A percentile compares a stretch with the other conserved stretches of the same genome.
Conservation (phyloP, 1,140 invertebrate species). For the Drosophila lacteicornis region DNA sequence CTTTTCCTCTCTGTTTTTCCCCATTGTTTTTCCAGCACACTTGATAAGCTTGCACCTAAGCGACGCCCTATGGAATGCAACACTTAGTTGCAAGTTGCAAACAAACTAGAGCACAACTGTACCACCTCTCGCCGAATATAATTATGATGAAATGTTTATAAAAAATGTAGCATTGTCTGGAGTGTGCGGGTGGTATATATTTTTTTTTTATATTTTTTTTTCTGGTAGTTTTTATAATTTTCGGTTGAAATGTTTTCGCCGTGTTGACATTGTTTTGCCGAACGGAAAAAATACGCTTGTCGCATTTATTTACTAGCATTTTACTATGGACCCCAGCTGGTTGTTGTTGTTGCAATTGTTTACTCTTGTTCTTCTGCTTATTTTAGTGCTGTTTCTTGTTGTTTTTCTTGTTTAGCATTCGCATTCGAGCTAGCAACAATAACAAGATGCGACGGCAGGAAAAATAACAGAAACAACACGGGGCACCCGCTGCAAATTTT, state of each 20-base stretch:
- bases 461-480: conserved; percentile 34
- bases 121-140: conserved; percentile 22
- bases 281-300: conserved; percentile 67
- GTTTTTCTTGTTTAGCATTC: conserved; percentile 29
- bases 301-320: conserved; percentile 65
- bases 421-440: conserved; percentile 25
- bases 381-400: conserved; percentile 39
- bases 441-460: conserved; percentile 34
- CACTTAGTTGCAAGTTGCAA: conserved; percentile 29
- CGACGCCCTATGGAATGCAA: conserved; percentile 39
- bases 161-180: conserved; percentile 8
- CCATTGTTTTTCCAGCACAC: conserved; percentile 1
- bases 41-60: conserved; percentile 16
- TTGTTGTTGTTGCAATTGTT: conserved; percentile 56
- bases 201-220: conserved; percentile 4
- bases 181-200: conserved; percentile 13
- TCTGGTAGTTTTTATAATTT: conserved; percentile 43
- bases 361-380: conserved; percentile 53
- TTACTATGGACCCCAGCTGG: conserved; percentile 29
- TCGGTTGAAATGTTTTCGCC: conserved; percentile 52
- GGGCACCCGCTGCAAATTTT: conserved; percentile 25
- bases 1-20: conserved; percentile 15
- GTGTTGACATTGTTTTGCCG: conserved; percentile 71
- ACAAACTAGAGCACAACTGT: conserved; percentile 41
- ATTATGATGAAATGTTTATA: conserved; percentile 51